Evolutionary conservation across 1,140 invertebrate genomes (phyloP).

Genomic region (Saccostrea echinata): DNA sequence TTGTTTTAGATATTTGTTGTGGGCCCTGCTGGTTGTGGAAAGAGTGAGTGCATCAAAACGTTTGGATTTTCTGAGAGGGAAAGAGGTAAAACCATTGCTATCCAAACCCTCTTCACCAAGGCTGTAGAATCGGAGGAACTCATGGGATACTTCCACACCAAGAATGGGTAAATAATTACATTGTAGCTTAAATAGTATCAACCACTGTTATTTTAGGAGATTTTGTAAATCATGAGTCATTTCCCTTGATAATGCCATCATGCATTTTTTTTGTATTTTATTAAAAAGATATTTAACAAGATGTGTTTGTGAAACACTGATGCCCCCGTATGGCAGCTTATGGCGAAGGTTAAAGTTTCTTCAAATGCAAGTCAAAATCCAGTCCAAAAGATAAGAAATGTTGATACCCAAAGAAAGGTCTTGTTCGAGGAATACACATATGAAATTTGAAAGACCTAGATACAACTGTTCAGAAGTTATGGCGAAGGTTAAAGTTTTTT

Average conservation of each 20-base stretch:
- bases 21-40: constrained; percentile 78
- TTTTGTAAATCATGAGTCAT: background rate
- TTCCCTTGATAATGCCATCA: constrained; percentile 20
- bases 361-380: too few relatives aligned
- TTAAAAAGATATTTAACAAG: too few relatives aligned
- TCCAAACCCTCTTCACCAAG: constrained; percentile 78
- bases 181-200: background rate
- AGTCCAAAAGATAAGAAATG: too few relatives aligned
- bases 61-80: constrained; percentile 77
- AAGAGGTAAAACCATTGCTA: constrained; percentile 74
- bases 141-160: constrained; percentile 74
- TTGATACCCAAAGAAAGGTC: too few relatives aligned
- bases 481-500: too few relatives aligned
- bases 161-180: constrained; percentile 69
- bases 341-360: too few relatives aligned
- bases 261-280: background rate
- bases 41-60: constrained; percentile 79
- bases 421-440: too few relatives aligned
- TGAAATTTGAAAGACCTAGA: too few relatives aligned
- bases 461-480: too few relatives aligned
- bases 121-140: constrained; percentile 76
- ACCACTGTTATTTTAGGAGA: background rate
- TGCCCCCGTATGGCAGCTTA: too few relatives aligned
- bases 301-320: too few relatives aligned
- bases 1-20: constrained; percentile 75